Percentiles rank a stretch among this genome's conserved stretches.
Evolutionary conservation across 2,888 invertebrate genomes (phyloP).

Genomic region (Aspidiotus destructor): DNA sequence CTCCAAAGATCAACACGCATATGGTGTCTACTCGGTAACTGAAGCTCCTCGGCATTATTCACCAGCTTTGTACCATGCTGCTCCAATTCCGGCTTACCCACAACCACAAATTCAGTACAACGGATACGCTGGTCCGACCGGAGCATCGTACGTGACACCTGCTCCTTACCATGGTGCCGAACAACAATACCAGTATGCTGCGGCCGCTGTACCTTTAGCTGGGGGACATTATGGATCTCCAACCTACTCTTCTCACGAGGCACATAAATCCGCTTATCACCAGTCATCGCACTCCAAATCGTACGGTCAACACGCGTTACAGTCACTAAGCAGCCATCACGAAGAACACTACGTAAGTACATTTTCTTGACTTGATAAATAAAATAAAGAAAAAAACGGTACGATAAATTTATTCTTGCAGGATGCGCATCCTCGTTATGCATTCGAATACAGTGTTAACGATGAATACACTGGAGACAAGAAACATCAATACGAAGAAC

Average conservation of each 20-base stretch:
- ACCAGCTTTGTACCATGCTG: constrained; percentile 20
- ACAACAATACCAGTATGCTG: constrained; percentile 17
- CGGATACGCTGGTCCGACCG: background rate
- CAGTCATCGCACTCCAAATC: constrained; percentile 17
- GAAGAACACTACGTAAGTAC: constrained; percentile 35
- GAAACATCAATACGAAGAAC: constrained; percentile 61
- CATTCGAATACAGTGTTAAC: constrained; percentile 61
- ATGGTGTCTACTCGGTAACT: constrained; percentile 27
- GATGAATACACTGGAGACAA: constrained; percentile 66
- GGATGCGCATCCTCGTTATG: constrained; percentile 46
- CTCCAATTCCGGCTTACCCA: constrained; percentile 8
- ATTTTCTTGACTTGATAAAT: background rate
- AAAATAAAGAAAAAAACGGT: background rate
- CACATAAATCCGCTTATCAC: constrained; percentile 5
- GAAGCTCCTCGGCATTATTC: constrained; percentile 21
- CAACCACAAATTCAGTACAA: background rate
- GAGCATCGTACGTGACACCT: background rate
- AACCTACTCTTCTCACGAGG: constrained; percentile 23
- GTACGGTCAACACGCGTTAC: constrained; percentile 23
- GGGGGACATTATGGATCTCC: constrained; percentile 12
- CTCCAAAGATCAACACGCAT: constrained; percentile 24
- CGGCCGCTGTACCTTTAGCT: constrained; percentile 28
- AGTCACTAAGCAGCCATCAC: constrained; percentile 33
- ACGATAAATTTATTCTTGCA: constrained; percentile 7
- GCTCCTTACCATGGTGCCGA: background rate